Evolutionary conservation across 2,888 invertebrate genomes (phyloP).

Genomic region (Tetramorium bicarinatum): DNA sequence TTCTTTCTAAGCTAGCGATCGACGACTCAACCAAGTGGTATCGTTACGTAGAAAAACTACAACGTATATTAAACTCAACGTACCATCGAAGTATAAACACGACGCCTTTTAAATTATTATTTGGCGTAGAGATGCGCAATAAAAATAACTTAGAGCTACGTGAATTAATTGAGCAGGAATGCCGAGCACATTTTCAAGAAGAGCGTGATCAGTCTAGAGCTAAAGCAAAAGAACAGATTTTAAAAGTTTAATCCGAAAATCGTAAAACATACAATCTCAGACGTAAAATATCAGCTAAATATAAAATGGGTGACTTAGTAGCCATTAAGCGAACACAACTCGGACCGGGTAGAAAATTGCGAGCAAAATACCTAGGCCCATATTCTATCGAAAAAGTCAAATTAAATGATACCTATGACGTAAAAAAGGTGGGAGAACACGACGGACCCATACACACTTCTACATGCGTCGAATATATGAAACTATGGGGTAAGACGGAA

Average conservation of each 20-base stretch:
- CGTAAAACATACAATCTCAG: conserved; percentile 40
- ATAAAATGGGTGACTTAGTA: conserved; percentile 25
- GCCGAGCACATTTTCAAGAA: conserved; percentile 26
- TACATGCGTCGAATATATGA: conserved; percentile 45
- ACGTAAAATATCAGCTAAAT: background rate
- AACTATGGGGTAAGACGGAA: conserved; percentile 35
- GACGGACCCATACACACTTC: conserved; percentile 22
- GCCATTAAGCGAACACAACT: conserved; percentile 54
- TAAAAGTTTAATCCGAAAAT: conserved; percentile 46
- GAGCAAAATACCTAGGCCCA: conserved; percentile 54
- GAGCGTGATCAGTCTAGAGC: conserved; percentile 19
- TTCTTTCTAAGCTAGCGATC: too few relatives aligned
- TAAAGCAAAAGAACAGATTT: conserved; percentile 25
- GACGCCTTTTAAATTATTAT: conserved; percentile 38
- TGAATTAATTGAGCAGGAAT: conserved; percentile 30
- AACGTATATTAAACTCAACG: background rate
- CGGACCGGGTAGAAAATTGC: conserved; percentile 45
- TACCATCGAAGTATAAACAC: conserved; percentile 54
- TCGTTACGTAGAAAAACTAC: too few relatives aligned
- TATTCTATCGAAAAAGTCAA: conserved; percentile 54
- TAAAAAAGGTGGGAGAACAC: background rate
- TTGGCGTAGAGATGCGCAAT: conserved; percentile 41
- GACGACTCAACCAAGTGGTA: too few relatives aligned
- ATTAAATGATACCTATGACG: conserved; percentile 53
- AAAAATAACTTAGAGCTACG: conserved; percentile 10